phyloP scores from a whole-genome alignment of 2,888 invertebrate genomes.

The Pseudeuparius sepicola region DNA sequence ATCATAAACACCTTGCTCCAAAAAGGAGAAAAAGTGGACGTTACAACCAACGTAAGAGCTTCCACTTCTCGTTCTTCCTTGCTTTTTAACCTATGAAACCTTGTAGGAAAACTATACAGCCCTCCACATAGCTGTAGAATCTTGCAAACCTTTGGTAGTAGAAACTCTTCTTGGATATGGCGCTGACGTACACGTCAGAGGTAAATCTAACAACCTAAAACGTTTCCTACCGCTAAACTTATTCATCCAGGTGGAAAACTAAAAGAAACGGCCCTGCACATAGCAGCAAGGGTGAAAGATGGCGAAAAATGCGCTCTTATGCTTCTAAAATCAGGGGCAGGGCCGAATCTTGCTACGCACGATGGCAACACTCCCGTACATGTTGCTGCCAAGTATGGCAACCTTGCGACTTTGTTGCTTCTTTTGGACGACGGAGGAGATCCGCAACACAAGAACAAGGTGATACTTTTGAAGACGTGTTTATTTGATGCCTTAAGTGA shows the following conservation, averaged over 20 bases:
- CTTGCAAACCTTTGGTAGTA: slow-evolving; percentile 87
- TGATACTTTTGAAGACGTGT: slow-evolving; percentile 8
- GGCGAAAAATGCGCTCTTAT: slow-evolving; percentile 92
- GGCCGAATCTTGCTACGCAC: slow-evolving; percentile 89
- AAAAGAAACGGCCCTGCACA: slow-evolving; percentile 92
- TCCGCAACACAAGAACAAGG: slow-evolving; percentile 80
- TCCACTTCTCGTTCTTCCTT: slow-evolving; percentile 3
- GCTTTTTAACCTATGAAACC: slow-evolving; percentile 6
- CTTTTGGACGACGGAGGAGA: slow-evolving; percentile 92
- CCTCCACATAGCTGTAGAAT: slow-evolving; percentile 92
- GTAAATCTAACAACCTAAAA: slow-evolving; percentile 34
- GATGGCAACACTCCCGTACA: slow-evolving; percentile 97
- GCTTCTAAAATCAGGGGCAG: slow-evolving; percentile 95
- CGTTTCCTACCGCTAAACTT: not conserved
- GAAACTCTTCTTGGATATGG: slow-evolving; percentile 94
- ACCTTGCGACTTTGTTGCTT: slow-evolving; percentile 73
- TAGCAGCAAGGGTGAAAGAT: slow-evolving; percentile 88
- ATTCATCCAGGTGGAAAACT: slow-evolving; percentile 58
- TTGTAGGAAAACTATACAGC: slow-evolving; percentile 93
- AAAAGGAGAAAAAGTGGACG: slow-evolving; percentile 94
- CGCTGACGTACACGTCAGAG: slow-evolving; percentile 91
- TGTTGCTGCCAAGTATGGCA: slow-evolving; percentile 88
- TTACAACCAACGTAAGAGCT: slow-evolving; percentile 76
- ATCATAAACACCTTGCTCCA: slow-evolving; percentile 93
- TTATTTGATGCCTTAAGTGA: slow-evolving; percentile 3